Evolutionary conservation across 2,797 vertebrate genomes (phyloP).

Genomic region (Novumbra hubbsi): DNA sequence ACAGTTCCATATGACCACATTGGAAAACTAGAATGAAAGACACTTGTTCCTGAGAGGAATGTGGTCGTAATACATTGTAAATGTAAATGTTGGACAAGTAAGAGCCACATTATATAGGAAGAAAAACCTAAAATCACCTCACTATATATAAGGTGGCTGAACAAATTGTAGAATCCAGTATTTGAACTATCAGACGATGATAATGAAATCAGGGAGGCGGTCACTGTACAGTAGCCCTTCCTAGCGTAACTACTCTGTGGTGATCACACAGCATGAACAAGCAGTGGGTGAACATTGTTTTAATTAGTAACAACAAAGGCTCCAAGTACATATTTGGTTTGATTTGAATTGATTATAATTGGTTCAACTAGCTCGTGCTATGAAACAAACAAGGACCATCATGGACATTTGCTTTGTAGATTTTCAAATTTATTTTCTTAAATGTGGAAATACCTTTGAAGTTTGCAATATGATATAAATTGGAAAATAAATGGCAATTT

Average conservation of each 20-base stretch:
- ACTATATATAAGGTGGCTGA: neutral
- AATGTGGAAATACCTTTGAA: too few species aligned
- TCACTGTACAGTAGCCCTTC: slow-evolving; percentile 20
- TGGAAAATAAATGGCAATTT: neutral
- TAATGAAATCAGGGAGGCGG: slow-evolving; percentile 20
- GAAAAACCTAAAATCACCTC: too few species aligned
- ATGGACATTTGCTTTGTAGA: too few species aligned
- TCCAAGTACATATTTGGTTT: slow-evolving; percentile 14
- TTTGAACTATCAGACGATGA: slow-evolving; percentile 23
- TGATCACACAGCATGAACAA: slow-evolving; percentile 31
- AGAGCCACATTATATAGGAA: neutral
- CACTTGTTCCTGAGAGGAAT: too few species aligned
- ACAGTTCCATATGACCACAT: too few species aligned
- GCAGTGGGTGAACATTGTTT: slow-evolving; percentile 42
- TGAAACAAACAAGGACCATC: neutral
- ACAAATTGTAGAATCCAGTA: neutral
- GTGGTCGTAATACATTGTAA: too few species aligned
- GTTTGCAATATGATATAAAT: too few species aligned
- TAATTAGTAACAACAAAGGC: slow-evolving; percentile 57
- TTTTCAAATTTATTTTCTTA: too few species aligned
- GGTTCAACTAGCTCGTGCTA: neutral
- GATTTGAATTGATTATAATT: too few species aligned
- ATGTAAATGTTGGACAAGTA: too few species aligned
- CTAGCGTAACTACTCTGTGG: slow-evolving; percentile 53
- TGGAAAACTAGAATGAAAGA: too few species aligned